A percentile compares a stretch with the other conserved stretches of the same genome.
phyloP scores from a whole-genome alignment of 1,140 invertebrate species.

The Harlomillsia oculata region DNA sequence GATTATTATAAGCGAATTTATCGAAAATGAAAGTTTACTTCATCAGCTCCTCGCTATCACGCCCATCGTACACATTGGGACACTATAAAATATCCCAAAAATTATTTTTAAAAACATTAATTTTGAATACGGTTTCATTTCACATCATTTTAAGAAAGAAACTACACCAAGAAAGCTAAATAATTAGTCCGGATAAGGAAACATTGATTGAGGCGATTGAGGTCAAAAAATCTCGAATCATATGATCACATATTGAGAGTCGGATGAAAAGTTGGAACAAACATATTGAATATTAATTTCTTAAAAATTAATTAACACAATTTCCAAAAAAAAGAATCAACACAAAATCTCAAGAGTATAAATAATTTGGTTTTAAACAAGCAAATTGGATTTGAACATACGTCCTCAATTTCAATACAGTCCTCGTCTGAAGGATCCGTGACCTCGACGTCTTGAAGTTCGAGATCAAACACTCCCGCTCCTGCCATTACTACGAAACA shows the following conservation, averaged over 20 bases:
- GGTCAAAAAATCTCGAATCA: neutral
- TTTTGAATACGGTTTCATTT: too few species aligned
- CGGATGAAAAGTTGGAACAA: neutral
- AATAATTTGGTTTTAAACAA: conserved; percentile 9
- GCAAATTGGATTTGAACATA: conserved; percentile 3
- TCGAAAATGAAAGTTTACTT: conserved; percentile 22
- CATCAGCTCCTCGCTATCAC: conserved; percentile 33
- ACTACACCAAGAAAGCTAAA: neutral
- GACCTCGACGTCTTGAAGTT: conserved; percentile 63
- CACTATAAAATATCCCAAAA: conserved; percentile 13
- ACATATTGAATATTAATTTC: neutral
- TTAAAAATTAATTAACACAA: neutral
- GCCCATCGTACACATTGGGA: conserved; percentile 26
- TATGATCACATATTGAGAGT: neutral
- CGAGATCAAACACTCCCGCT: conserved; percentile 70
- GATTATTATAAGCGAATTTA: neutral
- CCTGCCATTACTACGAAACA: too few species aligned
- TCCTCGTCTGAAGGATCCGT: conserved; percentile 60
- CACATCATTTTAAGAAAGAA: too few species aligned
- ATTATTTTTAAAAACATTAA: neutral
- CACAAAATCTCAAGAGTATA: neutral
- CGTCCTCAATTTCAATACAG: conserved; percentile 58
- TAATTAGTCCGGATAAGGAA: neutral
- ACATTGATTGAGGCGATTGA: too few species aligned
- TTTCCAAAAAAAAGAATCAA: neutral